phyloP scores from a whole-genome alignment of 2,888 invertebrate genomes.

The Epirrhoe alternata region DNA sequence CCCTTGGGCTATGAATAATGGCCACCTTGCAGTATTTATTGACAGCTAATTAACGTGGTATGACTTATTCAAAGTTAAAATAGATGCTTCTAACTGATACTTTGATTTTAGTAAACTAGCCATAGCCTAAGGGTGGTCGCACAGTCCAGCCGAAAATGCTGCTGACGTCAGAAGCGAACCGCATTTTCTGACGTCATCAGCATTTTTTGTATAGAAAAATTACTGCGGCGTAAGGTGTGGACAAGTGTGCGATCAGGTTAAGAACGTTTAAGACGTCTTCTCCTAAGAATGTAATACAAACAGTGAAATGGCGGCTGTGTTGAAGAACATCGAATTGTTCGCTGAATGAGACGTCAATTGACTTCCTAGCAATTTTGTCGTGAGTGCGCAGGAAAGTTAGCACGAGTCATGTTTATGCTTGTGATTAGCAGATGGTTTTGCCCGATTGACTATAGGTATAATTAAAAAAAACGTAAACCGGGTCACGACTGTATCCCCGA shows the following conservation, averaged over 20 bases:
- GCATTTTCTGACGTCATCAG: no score
- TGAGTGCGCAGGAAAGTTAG: slow-evolving; percentile 11
- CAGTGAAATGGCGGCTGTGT: slow-evolving; percentile 2
- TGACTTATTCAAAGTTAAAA: slow-evolving; percentile 7
- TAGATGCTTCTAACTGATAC: background rate
- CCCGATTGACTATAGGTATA: no score
- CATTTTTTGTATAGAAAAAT: no score
- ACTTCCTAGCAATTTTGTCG: slow-evolving; percentile 25
- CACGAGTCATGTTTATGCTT: background rate
- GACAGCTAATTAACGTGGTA: slow-evolving; percentile 25
- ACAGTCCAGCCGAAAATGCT: no score
- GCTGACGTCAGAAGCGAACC: no score
- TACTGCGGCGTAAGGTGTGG: no score
- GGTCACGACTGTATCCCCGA: no score
- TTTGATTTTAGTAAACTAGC: background rate
- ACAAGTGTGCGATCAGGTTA: no score
- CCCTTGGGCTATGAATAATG: slow-evolving; percentile 8
- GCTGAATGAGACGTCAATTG: slow-evolving; percentile 24
- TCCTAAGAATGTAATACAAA: slow-evolving; percentile 3
- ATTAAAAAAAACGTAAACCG: no score
- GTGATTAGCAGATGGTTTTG: no score
- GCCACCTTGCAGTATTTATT: slow-evolving; percentile 9
- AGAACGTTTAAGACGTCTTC: background rate
- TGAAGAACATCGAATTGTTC: slow-evolving; percentile 10
- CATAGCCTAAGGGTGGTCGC: no score